A percentile compares a stretch with the other conserved stretches of the same genome.
phyloP scores from a whole-genome alignment of 2,888 invertebrate species.

The Spatulosminthurus flaviceps region DNA sequence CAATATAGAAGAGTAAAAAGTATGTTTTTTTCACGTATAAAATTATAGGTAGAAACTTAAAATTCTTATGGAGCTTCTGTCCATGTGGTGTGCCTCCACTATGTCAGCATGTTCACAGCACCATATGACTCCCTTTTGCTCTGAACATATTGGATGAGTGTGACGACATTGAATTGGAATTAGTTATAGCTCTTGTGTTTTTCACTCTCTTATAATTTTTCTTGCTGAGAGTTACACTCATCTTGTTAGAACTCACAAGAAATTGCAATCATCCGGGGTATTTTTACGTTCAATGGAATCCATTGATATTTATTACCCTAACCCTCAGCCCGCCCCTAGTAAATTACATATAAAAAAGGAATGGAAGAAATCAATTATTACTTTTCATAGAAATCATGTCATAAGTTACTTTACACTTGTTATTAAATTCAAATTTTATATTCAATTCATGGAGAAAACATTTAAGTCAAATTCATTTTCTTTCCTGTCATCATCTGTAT shows the following conservation, averaged over 20 bases:
- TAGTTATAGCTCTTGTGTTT: conserved; percentile 24
- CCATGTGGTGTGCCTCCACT: no score
- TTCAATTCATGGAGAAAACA: conserved; percentile 8
- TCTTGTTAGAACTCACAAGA: no score
- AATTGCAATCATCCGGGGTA: not conserved
- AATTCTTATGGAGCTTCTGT: no score
- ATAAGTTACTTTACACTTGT: not conserved
- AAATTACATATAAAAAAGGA: not conserved
- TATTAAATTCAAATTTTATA: conserved; percentile 13
- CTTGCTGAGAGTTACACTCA: not conserved
- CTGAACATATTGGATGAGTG: conserved; percentile 34
- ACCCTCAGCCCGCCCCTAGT: no score
- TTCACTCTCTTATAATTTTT: not conserved
- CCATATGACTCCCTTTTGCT: not conserved
- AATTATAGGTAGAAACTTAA: no score
- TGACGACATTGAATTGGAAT: conserved; percentile 36
- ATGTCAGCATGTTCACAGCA: no score
- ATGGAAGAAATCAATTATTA: conserved; percentile 8
- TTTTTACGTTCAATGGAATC: not conserved
- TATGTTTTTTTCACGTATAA: no score
- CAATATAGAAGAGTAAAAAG: no score
- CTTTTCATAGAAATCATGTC: not conserved
- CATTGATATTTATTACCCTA: not conserved
- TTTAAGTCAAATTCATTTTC: no score
- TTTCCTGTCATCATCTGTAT: no score